Percentiles rank a stretch among this genome's conserved stretches.
phyloP scores from a whole-genome alignment of 1,140 invertebrate genomes.

The Drosophila ananassae region DNA sequence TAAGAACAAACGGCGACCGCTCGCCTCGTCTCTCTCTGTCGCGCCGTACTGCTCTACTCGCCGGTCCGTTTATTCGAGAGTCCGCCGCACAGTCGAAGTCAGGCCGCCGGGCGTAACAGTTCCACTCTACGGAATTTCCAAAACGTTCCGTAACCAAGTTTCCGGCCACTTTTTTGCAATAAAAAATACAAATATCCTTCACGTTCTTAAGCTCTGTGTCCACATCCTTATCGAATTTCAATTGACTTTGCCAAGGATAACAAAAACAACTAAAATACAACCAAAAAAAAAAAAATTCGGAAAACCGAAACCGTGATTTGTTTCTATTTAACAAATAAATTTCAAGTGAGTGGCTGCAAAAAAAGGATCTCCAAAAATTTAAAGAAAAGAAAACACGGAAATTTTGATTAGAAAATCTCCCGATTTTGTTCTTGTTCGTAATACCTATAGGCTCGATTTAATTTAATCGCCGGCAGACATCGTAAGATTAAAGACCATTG shows the following conservation, averaged over 20 bases:
- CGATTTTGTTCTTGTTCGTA: not conserved
- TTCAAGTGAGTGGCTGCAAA: conserved; percentile 38
- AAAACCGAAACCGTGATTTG: conserved; percentile 34
- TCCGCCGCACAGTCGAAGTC: conserved; percentile 66
- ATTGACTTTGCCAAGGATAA: conserved; percentile 25
- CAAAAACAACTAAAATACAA: not conserved
- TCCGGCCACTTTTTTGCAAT: conserved; percentile 8
- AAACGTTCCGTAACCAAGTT: conserved; percentile 14
- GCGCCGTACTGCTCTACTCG: conserved; percentile 21
- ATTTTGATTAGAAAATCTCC: not conserved
- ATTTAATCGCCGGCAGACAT: conserved; percentile 60
- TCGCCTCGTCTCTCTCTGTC: conserved; percentile 3
- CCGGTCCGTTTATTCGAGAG: conserved; percentile 30
- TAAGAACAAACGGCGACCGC: conserved; percentile 27
- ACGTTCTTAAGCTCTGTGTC: conserved; percentile 46
- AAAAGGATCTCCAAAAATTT: not conserved
- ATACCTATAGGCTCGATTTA: conserved; percentile 27
- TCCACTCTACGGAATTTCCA: conserved; percentile 46
- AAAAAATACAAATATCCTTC: conserved; percentile 1
- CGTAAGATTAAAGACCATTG: conserved; percentile 58
- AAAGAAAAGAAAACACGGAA: not conserved
- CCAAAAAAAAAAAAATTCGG: not conserved
- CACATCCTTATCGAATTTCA: conserved; percentile 47
- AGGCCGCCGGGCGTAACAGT: conserved; percentile 66
- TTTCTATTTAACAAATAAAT: conserved; percentile 44